Base-by-base conservation (phyloP, 1,140 invertebrate species). In the Phortica variegata region DNA sequence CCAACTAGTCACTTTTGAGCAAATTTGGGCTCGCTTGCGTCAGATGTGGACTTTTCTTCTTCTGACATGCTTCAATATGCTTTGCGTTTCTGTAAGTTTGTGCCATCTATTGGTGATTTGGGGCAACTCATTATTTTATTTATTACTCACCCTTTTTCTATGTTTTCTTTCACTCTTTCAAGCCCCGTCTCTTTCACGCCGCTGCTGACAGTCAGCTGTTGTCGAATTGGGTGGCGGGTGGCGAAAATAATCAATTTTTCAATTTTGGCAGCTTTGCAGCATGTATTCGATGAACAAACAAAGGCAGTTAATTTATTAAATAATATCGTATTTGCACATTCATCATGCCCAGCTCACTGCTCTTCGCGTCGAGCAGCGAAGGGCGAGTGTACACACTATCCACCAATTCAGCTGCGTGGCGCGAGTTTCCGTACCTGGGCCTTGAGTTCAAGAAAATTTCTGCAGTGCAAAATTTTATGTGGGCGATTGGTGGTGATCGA, bases 401-500 rank as follows among this genome's bases (percentile, higher is more conserved):
- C 4, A 90, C 90, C 1, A 84, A 81, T 61, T 85, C 87, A 1
- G 84, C 84, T 31, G 85, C 87, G 77, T 93, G 91, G 90, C 79
- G 85, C 63, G 89, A 93, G 76, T 86, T 94, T 60, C 86, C 85
- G 52, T 91, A 91, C 65, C 77, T 88, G 12, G 90, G 90, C 3
- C 79, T 93, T 48, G 90, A 93, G 61, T 91, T 94, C 61, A 91
- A 95, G 77, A 87, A 91, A 62, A 77, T 95, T 29, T 88, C 89
- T 17, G 87, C 91, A 3, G 83, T 89, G 12, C 85, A 87, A 13
- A 85, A 90, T 77, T 89, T 88, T 66, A 80, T 93, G 60, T 96
- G 93, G 93, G 92, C 90, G 2, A 86, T 96, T 36, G 91, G 93
- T 36, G 88, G 91, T 2, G 92, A 95, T 76, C 84, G 93, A 53